phyloP scores from a whole-genome alignment of 2,888 invertebrate genomes.

The Belgica antarctica region DNA sequence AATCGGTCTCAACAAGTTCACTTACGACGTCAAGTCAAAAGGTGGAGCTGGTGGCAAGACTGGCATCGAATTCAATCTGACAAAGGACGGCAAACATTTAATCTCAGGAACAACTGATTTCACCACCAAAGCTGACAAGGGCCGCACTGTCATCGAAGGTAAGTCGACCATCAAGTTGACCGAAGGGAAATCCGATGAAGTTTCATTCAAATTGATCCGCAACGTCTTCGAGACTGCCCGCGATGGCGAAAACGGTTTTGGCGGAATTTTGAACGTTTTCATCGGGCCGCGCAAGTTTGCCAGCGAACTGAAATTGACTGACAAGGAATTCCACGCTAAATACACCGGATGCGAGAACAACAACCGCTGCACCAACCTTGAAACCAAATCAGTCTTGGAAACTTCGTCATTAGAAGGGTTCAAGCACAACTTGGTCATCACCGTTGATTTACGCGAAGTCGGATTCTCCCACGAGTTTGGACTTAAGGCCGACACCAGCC shows the following conservation, averaged over 20 bases:
- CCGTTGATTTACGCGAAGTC: conserved; percentile 70
- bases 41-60: conserved; percentile 61
- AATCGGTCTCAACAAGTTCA: conserved; percentile 64
- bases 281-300: conserved; percentile 70
- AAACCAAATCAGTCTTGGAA: conserved; percentile 53
- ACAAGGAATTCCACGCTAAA: conserved; percentile 68
- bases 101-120: conserved; percentile 71
- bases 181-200: conserved; percentile 63
- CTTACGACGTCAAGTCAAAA: conserved; percentile 64
- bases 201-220: conserved; percentile 71
- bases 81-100: conserved; percentile 64
- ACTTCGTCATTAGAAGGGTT: conserved; percentile 52
- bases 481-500: conserved; percentile 63
- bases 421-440: conserved; percentile 64
- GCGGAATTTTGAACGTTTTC: conserved; percentile 65
- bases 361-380: conserved; percentile 73
- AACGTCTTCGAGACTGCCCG: conserved; percentile 60
- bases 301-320: conserved; percentile 68
- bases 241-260: conserved; percentile 66
- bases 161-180: conserved; percentile 70
- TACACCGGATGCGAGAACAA: conserved; percentile 75
- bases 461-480: conserved; percentile 74
- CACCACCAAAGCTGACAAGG: conserved; percentile 67
- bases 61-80: conserved; percentile 63
- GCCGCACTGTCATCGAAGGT: conserved; percentile 72